phyloP scores from a whole-genome alignment of 2,888 invertebrate species.

The Chrysolina oricalcia region DNA sequence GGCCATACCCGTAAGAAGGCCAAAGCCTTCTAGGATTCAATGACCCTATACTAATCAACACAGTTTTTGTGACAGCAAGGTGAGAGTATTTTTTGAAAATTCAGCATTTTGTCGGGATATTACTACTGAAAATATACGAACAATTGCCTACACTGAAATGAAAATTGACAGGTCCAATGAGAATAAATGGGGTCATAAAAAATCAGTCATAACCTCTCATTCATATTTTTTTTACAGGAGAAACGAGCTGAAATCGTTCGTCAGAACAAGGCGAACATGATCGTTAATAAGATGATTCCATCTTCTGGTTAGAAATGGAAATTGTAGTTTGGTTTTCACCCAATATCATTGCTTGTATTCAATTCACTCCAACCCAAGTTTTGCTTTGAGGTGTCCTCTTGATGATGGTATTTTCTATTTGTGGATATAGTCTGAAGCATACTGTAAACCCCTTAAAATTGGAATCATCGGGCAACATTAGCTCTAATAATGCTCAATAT shows the following conservation, averaged over 20 bases:
- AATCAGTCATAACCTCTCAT: not conserved
- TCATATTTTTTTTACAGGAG: constrained; percentile 78
- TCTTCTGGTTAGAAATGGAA: constrained; percentile 77
- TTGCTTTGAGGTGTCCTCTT: constrained; percentile 40
- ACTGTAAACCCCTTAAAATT: not conserved
- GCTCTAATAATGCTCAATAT: constrained; percentile 10
- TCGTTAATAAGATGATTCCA: constrained; percentile 76
- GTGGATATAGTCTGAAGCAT: constrained; percentile 14
- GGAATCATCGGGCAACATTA: not conserved
- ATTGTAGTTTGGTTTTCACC: constrained; percentile 52
- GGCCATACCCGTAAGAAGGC: too few species aligned
- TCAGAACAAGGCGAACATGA: constrained; percentile 87
- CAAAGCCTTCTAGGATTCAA: too few species aligned
- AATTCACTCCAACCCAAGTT: constrained; percentile 31
- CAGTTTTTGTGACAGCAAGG: too few species aligned
- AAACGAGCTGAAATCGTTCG: constrained; percentile 92
- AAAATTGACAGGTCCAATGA: too few species aligned
- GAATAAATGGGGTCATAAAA: too few species aligned
- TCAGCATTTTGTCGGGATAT: too few species aligned
- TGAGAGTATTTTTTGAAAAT: too few species aligned
- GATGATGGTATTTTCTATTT: constrained; percentile 3
- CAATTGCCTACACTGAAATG: too few species aligned
- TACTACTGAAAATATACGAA: too few species aligned
- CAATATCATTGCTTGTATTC: constrained; percentile 59
- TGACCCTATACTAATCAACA: too few species aligned